Evolutionary conservation across 2,113 vertebrate genomes (phyloP).

Genomic region (Calyptommatus sinebrachiatus): DNA sequence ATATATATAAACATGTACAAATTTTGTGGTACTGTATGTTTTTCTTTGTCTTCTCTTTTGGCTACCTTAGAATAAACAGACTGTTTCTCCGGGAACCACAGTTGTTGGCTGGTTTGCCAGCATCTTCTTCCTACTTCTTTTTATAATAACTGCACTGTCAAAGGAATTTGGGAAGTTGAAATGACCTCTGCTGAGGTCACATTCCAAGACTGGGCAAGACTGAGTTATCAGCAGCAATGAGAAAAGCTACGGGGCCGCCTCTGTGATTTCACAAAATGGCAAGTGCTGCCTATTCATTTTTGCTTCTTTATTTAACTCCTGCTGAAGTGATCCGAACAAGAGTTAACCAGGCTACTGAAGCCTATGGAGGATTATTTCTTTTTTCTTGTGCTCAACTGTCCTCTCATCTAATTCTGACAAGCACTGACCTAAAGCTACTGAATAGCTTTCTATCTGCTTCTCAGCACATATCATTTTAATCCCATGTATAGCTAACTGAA

Average conservation of each 20-base stretch:
- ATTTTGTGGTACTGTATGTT: not conserved
- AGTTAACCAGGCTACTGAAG: conserved; percentile 1
- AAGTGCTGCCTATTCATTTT: not conserved
- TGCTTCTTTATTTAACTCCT: not conserved
- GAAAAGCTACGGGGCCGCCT: not conserved
- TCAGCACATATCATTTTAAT: conserved; percentile 34
- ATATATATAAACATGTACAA: not conserved
- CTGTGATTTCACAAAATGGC: not conserved
- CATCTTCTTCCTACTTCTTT: not conserved
- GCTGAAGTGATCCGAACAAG: not conserved
- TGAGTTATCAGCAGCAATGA: not conserved
- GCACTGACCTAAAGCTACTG: conserved; percentile 9
- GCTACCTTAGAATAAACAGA: not conserved
- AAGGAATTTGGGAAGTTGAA: not conserved
- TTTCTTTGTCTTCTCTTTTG: not conserved
- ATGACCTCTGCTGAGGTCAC: not conserved
- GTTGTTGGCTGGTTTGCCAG: not conserved
- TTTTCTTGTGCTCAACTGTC: not conserved
- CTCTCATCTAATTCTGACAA: conserved; percentile 2
- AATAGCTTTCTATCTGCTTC: conserved; percentile 12
- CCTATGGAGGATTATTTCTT: not conserved
- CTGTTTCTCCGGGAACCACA: too few species aligned
- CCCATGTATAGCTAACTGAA: conserved; percentile 25
- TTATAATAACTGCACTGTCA: not conserved
- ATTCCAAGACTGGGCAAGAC: not conserved